phyloP scores from a whole-genome alignment of 2,113 vertebrate genomes.

The Xenopus laevis region DNA sequence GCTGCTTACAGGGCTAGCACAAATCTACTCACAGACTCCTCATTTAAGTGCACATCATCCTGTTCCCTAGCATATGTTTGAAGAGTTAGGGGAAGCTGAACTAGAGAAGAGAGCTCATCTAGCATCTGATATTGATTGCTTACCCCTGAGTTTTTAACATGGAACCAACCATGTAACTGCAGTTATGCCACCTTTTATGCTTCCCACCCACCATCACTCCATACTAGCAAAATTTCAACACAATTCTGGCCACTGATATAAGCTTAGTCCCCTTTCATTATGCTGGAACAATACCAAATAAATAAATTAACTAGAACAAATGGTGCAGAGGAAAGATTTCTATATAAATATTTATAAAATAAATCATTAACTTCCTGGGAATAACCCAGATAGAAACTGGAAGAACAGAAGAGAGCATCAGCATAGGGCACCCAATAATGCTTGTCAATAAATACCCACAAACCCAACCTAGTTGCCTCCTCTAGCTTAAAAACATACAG shows the following conservation, averaged over 20 bases:
- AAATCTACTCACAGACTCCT: background rate
- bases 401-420: slow-evolving; percentile 41
- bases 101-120: background rate
- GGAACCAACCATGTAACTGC: slow-evolving; percentile 18
- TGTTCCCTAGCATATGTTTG: background rate
- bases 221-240: slow-evolving; percentile 13
- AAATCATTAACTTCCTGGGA: slow-evolving; percentile 39
- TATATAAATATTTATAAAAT: slow-evolving; percentile 46
- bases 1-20: background rate
- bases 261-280: slow-evolving; percentile 9
- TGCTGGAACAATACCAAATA: slow-evolving; percentile 33
- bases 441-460: slow-evolving; percentile 67
- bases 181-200: slow-evolving; percentile 9
- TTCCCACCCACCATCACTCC: background rate
- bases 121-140: background rate
- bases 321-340: slow-evolving; percentile 40
- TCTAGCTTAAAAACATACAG: slow-evolving; percentile 36
- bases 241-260: slow-evolving; percentile 36
- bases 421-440: slow-evolving; percentile 54
- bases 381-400: slow-evolving; percentile 41
- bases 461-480: slow-evolving; percentile 48
- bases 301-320: slow-evolving; percentile 39
- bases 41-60: background rate
- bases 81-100: slow-evolving; percentile 3
- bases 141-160: slow-evolving; percentile 23